Evolutionary conservation across 1,140 invertebrate genomes (phyloP).

Genomic region (Platyscapa corneri): DNA sequence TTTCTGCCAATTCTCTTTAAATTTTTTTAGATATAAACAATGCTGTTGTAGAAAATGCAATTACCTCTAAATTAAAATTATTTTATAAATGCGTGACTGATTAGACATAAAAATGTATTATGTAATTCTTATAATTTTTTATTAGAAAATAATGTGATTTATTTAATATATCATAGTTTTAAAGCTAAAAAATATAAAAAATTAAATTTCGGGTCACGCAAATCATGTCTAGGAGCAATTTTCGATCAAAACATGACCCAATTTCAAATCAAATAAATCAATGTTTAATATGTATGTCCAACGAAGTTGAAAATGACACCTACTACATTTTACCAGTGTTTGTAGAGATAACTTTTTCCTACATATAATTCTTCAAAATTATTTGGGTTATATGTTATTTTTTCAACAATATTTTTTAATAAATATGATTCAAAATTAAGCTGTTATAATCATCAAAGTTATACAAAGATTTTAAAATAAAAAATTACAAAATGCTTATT

Average conservation of each 20-base stretch:
- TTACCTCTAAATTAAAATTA: too few relatives aligned
- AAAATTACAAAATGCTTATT: too few relatives aligned
- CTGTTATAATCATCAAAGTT: too few relatives aligned
- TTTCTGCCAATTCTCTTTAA: too few relatives aligned
- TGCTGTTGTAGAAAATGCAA: too few relatives aligned
- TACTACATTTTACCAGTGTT: neutral
- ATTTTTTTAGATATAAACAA: too few relatives aligned
- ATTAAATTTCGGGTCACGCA: neutral
- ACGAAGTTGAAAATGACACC: neutral
- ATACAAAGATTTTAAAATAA: too few relatives aligned
- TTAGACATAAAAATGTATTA: too few relatives aligned
- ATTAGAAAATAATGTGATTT: neutral
- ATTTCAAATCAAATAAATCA: conserved; percentile 13
- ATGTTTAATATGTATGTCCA: neutral
- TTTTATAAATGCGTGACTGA: too few relatives aligned
- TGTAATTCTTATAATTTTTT: neutral
- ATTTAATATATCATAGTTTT: neutral
- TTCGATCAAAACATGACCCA: neutral
- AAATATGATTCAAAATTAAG: neutral
- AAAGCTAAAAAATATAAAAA: neutral
- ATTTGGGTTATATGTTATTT: too few relatives aligned
- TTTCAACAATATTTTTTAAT: too few relatives aligned
- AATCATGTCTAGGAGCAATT: conserved; percentile 3
- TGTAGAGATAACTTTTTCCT: neutral
- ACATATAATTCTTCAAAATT: neutral